Evolutionary conservation across 2,888 invertebrate species (phyloP), one percentile per base, ranked within the genome.

Genomic region (Limulus polyphemus): DNA sequence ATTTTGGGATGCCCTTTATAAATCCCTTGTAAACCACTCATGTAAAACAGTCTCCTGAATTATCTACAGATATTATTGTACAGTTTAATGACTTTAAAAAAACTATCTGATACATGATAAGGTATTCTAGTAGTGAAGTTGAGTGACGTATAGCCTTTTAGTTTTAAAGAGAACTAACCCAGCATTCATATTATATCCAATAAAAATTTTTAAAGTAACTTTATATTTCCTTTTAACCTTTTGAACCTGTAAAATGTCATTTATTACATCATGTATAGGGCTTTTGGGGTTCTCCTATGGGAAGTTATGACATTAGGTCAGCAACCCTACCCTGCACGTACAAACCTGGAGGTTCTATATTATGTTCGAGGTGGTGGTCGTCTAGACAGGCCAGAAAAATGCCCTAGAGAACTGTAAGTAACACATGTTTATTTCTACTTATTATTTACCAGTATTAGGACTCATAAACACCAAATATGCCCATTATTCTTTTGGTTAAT

Each of bases 281-380:
- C 80, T 9, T 80, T 78, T 73, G 79, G 79, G 54, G 78, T 98
- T 0, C 79, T 98, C 3, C 83, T 95, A 74, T 98, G 97, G 95
- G 99, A 99, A 81, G 90, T 98, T 57, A 83, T 98, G 74, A 92
- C 97, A 0, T 78, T 98, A 58, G 98, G 98, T 0, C 91, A 94
- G 74, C 93, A 95, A 75, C 99, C 99, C 0, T 99, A 99, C 78
- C 92, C 90, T 10, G 93, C 92, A 11, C 82, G 90, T 67, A 89
- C 88, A 63, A 97, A 98, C 78, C 80, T 89, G 13, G 93, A 97
- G 76, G 97, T 98, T 47, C 78, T 95, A 62, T 84, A 89, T 70
- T 90, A 88, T 75, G 93, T 98, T 11, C 82, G 90, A 67, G 84
- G 84, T 4, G 93, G 94, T 0, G 94, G 94, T 47, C 81, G 87